Evolutionary conservation across 2,888 invertebrate species (phyloP), one percentile per base, ranked within the genome.

Genomic region (Drosophila rubida): DNA sequence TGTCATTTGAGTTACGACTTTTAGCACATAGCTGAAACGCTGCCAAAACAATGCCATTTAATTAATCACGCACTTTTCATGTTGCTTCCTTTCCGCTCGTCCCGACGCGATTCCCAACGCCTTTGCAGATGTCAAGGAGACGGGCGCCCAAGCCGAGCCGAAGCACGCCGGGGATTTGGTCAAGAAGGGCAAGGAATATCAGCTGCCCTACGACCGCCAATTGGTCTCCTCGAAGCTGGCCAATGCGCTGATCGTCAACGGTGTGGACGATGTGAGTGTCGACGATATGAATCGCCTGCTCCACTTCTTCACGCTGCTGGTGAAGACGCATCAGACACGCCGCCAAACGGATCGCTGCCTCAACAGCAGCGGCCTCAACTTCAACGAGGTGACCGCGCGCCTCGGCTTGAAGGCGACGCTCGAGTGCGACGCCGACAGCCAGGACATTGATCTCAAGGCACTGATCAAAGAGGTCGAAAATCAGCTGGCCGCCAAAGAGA

Each of bases 191-290:
- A 62, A 51, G 42, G 70, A 75, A 2, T 66, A 42, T 14, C 75
- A 71, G 39, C 23, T 87, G 48, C 91, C 91, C 2, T 95, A 96
- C 61, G 96, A 97, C 89, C 95, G 96, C 80, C 94, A 95, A 25
- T 94, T 96, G 54, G 95, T 97, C 74, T 96, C 97, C 1, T 94
- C 95, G 79, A 96, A 96, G 90, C 95, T 97, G 91, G 96, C 97
- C 0, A 95, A 95, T 25, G 96, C 96, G 1, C 92, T 97, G 39
- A 93, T 96, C 8, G 94, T 95, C 14, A 96, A 96, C 91, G 97
- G 97, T 45, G 95, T 95, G 90, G 95, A 96, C 0, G 95, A 97
- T 91, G 95, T 97, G 5, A 95, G 96, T 4, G 95, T 96, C 54
- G 95, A 94, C 51, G 96, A 97, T 87, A 92, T 97, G 68, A 96